Conservation (phyloP, 2,888 invertebrate species). For the Auanema freiburgensis region DNA sequence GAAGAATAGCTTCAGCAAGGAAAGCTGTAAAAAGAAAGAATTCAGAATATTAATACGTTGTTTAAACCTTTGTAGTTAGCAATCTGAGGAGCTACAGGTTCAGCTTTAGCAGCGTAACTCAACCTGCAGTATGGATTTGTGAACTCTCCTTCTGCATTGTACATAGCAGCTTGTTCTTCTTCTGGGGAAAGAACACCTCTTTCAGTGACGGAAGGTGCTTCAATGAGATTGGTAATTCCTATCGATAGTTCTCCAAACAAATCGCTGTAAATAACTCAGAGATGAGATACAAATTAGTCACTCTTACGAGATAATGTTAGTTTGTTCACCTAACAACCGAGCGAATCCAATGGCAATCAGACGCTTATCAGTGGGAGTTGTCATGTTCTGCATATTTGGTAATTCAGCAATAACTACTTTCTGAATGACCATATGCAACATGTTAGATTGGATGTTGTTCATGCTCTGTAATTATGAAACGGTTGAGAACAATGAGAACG, state of each 20-base stretch:
- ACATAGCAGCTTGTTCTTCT: conserved; percentile 47
- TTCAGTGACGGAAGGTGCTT: conserved; percentile 29
- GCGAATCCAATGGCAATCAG: conserved; percentile 87
- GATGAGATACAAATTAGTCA: conserved; percentile 4
- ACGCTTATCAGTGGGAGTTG: conserved; percentile 81
- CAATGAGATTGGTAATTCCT: conserved; percentile 32
- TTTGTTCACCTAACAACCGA: conserved; percentile 69
- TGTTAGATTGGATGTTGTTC: conserved; percentile 69
- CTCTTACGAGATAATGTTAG: conserved; percentile 7
- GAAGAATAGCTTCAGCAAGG: conserved; percentile 44
- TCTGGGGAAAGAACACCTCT: conserved; percentile 33
- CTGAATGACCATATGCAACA: conserved; percentile 94
- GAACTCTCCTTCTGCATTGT: conserved; percentile 56
- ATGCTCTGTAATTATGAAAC: conserved; percentile 45
- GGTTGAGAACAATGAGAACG: neutral
- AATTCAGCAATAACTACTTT: conserved; percentile 67
- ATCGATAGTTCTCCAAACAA: conserved; percentile 33
- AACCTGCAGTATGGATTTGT: conserved; percentile 57
- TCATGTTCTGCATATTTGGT: conserved; percentile 76
- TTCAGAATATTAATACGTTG: neutral
- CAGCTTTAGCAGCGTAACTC: conserved; percentile 44
- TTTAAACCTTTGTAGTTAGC: conserved; percentile 47
- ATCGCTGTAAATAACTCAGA: conserved; percentile 21
- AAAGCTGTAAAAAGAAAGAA: conserved; percentile 25
- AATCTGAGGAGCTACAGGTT: conserved; percentile 34